Conservation (phyloP, 2,888 invertebrate genomes). For the Noctua janthe region DNA sequence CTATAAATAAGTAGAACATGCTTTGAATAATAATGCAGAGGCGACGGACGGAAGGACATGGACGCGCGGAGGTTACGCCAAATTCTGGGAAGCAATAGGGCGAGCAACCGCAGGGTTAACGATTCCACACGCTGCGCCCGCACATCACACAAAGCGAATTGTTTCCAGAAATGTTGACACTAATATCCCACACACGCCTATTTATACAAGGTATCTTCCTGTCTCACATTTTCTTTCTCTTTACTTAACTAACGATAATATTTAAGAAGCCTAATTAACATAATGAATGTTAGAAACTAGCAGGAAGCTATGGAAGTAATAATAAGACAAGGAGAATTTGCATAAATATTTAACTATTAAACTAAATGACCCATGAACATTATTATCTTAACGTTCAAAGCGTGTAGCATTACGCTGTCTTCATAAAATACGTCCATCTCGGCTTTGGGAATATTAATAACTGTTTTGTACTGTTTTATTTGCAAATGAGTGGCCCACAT, state of each 20-base stretch:
- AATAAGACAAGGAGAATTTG: slow-evolving; percentile 15
- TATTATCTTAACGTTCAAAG: slow-evolving; percentile 24
- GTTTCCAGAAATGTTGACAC: slow-evolving; percentile 59
- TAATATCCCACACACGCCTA: slow-evolving; percentile 52
- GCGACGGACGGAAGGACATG: slow-evolving; percentile 70
- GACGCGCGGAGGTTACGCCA: slow-evolving; percentile 65
- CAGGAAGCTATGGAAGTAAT: slow-evolving; percentile 14
- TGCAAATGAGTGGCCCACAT: slow-evolving; percentile 44
- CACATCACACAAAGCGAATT: slow-evolving; percentile 52
- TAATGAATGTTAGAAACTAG: slow-evolving; percentile 9
- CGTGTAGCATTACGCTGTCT: slow-evolving; percentile 12
- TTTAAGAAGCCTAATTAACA: slow-evolving; percentile 30
- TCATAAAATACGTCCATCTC: slow-evolving; percentile 35
- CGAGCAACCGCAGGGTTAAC: slow-evolving; percentile 55
- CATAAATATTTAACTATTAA: slow-evolving; percentile 43
- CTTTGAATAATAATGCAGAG: slow-evolving; percentile 68
- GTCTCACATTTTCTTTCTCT: slow-evolving; percentile 15
- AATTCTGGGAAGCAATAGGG: slow-evolving; percentile 69
- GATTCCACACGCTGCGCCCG: slow-evolving; percentile 36
- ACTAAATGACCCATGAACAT: slow-evolving; percentile 44
- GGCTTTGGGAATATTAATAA: slow-evolving; percentile 35
- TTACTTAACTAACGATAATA: slow-evolving; percentile 10
- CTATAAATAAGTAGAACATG: slow-evolving; percentile 59
- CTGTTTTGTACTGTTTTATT: slow-evolving; percentile 34
- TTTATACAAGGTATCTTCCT: slow-evolving; percentile 36